Percentiles rank a stretch among this genome's conserved stretches.
Evolutionary conservation across 2,797 vertebrate species (phyloP).

Genomic region (Brotula barbata): DNA sequence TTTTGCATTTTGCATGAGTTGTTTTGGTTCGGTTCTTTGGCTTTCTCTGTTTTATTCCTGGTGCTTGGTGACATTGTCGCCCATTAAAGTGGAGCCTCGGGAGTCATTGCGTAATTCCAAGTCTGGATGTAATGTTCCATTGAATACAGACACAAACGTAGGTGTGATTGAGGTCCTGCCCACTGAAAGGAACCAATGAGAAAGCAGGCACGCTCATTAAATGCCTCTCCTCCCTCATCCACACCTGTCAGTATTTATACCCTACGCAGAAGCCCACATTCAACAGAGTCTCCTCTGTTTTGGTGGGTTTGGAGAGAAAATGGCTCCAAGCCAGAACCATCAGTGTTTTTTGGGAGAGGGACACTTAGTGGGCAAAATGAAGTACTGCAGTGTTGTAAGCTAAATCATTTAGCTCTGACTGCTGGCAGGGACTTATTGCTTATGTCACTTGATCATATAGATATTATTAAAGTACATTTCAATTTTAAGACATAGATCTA

Average conservation of each 20-base stretch:
- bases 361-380: slow-evolving; percentile 59
- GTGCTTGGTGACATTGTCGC: slow-evolving; percentile 57
- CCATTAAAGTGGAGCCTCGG: slow-evolving; percentile 40
- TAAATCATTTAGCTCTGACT: slow-evolving; percentile 30
- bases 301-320: not conserved
- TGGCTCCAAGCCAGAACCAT: slow-evolving; percentile 23
- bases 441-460: not conserved
- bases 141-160: slow-evolving; percentile 61
- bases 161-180: slow-evolving; percentile 61
- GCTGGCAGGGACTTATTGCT: not conserved
- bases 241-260: slow-evolving; percentile 75
- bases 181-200: slow-evolving; percentile 58
- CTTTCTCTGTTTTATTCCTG: slow-evolving; percentile 32
- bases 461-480: no score
- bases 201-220: slow-evolving; percentile 49
- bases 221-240: slow-evolving; percentile 64
- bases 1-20: slow-evolving; percentile 27
- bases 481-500: no score
- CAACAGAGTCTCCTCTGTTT: slow-evolving; percentile 72
- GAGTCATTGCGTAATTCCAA: slow-evolving; percentile 61
- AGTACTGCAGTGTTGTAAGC: slow-evolving; percentile 49
- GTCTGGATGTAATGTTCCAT: slow-evolving; percentile 73
- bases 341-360: slow-evolving; percentile 48
- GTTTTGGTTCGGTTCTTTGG: slow-evolving; percentile 39
- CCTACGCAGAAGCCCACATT: slow-evolving; percentile 43